These are phyloP conservation scores for Caloenas nicobarica DNA, from an alignment of 2,113 vertebrate genomes.

Conservation along the genomic window DNA sequence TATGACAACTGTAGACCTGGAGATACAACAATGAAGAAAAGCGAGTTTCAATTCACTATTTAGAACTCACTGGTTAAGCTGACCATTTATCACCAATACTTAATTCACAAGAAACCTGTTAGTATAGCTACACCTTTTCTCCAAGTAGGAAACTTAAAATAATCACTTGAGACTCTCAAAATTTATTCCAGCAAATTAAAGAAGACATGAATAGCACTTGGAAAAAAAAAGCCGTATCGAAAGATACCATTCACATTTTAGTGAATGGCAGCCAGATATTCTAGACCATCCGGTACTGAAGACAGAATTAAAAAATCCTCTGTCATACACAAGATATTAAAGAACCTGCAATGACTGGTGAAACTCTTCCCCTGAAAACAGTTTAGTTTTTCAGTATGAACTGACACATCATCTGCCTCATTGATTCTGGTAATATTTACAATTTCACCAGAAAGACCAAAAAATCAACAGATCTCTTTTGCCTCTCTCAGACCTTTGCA, in stretches of 20 bases:
- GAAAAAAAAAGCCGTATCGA: accelerated
- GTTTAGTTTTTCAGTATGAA: background rate
- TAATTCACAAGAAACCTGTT: background rate
- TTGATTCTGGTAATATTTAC: background rate
- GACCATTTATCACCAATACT: background rate
- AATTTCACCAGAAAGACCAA: background rate
- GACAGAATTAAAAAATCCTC: background rate
- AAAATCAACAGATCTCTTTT: background rate
- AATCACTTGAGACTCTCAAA: background rate
- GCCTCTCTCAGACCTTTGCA: background rate
- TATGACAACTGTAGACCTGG: background rate
- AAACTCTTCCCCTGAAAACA: background rate
- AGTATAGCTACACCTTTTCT: background rate
- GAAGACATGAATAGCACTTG: background rate
- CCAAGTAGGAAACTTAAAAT: background rate
- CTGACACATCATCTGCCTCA: background rate
- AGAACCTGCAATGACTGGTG: background rate
- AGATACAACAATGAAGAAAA: background rate
- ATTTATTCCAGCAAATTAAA: constrained; percentile 3
- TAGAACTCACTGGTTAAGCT: background rate
- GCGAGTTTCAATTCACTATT: background rate
- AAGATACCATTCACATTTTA: background rate
- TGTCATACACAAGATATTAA: background rate
- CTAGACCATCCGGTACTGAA: background rate
- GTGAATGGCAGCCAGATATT: background rate